phyloP scores from a whole-genome alignment of 2,113 vertebrate genomes.

The Lepus europaeus region DNA sequence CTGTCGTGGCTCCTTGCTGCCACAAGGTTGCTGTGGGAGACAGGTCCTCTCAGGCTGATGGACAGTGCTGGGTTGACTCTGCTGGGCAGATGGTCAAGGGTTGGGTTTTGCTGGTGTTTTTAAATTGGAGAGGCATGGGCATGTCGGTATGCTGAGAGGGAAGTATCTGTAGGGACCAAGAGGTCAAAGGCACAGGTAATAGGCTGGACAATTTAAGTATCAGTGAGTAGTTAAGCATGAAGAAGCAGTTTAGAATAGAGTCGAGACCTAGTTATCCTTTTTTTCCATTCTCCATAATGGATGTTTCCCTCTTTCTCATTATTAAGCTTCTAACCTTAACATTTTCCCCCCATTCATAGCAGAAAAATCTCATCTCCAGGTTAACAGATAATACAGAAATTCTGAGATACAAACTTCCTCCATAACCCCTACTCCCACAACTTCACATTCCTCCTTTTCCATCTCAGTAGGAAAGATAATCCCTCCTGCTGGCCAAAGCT shows the following conservation, averaged over 20 bases:
- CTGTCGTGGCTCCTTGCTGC: background rate
- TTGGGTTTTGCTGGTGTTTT: constrained; percentile 1
- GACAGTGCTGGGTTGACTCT: background rate
- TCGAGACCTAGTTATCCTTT: background rate
- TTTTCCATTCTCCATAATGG: background rate
- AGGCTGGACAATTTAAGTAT: background rate
- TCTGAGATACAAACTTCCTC: background rate
- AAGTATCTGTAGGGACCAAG: background rate
- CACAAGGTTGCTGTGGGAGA: background rate
- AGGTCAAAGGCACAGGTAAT: background rate
- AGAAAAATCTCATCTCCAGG: background rate
- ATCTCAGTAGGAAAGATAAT: background rate
- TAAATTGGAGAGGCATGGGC: background rate
- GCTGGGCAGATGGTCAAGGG: background rate
- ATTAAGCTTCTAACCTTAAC: background rate
- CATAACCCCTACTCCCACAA: background rate
- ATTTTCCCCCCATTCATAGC: background rate
- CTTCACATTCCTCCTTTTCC: background rate
- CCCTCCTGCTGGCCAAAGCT: background rate
- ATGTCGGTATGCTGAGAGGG: background rate
- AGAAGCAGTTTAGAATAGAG: background rate
- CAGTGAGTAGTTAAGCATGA: background rate
- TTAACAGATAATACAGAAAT: background rate
- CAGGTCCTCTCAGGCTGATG: background rate
- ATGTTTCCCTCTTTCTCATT: background rate